Evolutionary conservation across 2,888 invertebrate species (phyloP).

Genomic region (Dastarcus helophoroides): DNA sequence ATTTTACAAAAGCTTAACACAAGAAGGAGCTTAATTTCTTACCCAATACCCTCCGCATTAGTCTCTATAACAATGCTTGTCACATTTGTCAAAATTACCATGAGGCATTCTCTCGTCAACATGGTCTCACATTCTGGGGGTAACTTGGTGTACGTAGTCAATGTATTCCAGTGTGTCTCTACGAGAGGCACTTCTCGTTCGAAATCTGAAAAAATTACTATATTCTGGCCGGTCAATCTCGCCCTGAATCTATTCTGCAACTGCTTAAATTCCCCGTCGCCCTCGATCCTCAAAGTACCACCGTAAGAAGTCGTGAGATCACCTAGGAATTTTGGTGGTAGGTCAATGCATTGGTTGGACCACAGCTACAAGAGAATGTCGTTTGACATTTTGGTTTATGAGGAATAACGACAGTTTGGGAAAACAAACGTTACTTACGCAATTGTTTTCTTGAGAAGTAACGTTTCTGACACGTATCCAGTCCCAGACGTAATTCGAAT

Average conservation of each 20-base stretch:
- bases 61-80: slow-evolving; percentile 58
- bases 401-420: too few species aligned
- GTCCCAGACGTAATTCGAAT: slow-evolving; percentile 74
- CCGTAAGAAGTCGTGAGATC: slow-evolving; percentile 87
- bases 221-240: slow-evolving; percentile 64
- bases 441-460: slow-evolving; percentile 7
- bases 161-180: slow-evolving; percentile 63
- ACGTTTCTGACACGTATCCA: slow-evolving; percentile 50
- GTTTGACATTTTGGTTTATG: too few species aligned
- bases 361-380: slow-evolving; percentile 42
- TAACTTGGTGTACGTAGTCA: slow-evolving; percentile 18
- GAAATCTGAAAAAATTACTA: slow-evolving; percentile 19
- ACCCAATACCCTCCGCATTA: slow-evolving; percentile 7
- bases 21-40: neutral
- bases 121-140: slow-evolving; percentile 36
- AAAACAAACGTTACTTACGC: slow-evolving; percentile 10
- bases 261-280: too few species aligned
- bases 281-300: slow-evolving; percentile 70
- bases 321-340: slow-evolving; percentile 71
- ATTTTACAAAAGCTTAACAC: too few species aligned
- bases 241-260: slow-evolving; percentile 51
- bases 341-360: slow-evolving; percentile 56
- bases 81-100: slow-evolving; percentile 86
- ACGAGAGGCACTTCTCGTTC: slow-evolving; percentile 51
- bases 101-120: slow-evolving; percentile 66